Evolutionary conservation across 2,888 invertebrate species (phyloP).

Genomic region (Parapristionchus giblindavisi): DNA sequence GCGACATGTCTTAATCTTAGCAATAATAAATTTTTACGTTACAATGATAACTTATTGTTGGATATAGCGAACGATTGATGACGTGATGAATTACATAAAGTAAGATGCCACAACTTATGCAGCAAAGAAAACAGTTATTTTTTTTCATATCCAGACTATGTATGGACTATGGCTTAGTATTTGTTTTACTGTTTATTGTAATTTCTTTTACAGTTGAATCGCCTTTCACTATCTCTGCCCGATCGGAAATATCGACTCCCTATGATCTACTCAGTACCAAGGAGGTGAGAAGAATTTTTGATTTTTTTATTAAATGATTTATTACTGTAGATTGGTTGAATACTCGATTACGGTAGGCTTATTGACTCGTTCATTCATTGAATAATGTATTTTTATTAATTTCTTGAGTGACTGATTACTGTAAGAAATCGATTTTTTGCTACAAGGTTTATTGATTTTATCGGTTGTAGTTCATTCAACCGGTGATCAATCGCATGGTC

Average conservation of each 20-base stretch:
- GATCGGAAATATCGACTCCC: background rate
- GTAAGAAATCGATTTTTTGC: background rate
- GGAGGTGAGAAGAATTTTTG: background rate
- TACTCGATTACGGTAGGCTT: background rate
- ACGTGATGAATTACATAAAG: too few species aligned
- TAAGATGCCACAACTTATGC: too few species aligned
- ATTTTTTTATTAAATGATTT: too few species aligned
- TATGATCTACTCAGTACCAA: background rate
- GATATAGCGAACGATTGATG: too few species aligned
- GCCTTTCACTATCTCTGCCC: constrained; percentile 15
- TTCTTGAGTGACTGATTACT: background rate
- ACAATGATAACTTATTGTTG: too few species aligned
- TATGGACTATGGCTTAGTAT: too few species aligned
- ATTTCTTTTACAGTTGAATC: background rate
- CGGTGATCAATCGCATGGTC: constrained; percentile 10
- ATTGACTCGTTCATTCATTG: background rate
- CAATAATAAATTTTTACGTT: too few species aligned
- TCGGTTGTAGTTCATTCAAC: background rate
- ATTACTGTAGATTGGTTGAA: background rate
- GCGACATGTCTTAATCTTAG: too few species aligned
- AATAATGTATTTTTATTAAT: background rate
- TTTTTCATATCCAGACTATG: too few species aligned
- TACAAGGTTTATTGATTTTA: too few species aligned
- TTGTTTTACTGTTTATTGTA: background rate
- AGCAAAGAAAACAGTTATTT: too few species aligned